Base-by-base conservation (phyloP, 2,797 vertebrate species). In the Arnoldichthys spilopterus region DNA sequence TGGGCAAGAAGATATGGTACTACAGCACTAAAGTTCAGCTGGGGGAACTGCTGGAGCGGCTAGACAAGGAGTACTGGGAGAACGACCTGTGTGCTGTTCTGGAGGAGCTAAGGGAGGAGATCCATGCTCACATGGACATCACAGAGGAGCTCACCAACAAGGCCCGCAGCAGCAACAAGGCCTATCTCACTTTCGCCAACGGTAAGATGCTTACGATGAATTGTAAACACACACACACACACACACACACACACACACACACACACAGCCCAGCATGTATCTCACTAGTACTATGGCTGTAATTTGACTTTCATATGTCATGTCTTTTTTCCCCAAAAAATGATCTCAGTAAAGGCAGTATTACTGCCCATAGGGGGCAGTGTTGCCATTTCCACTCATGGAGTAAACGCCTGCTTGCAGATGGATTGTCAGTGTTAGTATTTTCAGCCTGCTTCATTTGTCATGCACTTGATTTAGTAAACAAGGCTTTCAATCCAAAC, bases 41-140 rank as follows among this genome's bases (percentile, higher is more conserved):
- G 87, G 93, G 92, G 69, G 96, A 98, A 86, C 90, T 99, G 79
- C 87, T 95, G 79, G 94, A 95, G 83, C 85, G 92, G 83, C 88
- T 99, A 88, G 97, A 99, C 87, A 95, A 94, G 88, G 95, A 94
- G 77, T 96, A 96, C 88, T 99, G 97, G 96, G 98, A 99, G 93
- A 90, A 88, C 75, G 98, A 99, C 81, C 95, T 99, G 61, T 93
- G 91, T 66, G 93, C 93, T 87, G 94, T 94, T 62, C 91, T 99
- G 84, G 95, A 96, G 62, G 98, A 99, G 88, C 94, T 98, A 94
- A 94, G 90, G 72, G 96, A 96, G 70, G 98, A 99, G 84, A 92
- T 99, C 66, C 94, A 95, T 26, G 88, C 94, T 67, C 98, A 99
- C 90, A 99, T 99, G 98, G 96, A 96, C 80, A 91, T 98, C 84